These are phyloP conservation scores for Tanytarsus gracilentus DNA, from an alignment of 2,888 invertebrate species.

Conservation along the genomic window DNA sequence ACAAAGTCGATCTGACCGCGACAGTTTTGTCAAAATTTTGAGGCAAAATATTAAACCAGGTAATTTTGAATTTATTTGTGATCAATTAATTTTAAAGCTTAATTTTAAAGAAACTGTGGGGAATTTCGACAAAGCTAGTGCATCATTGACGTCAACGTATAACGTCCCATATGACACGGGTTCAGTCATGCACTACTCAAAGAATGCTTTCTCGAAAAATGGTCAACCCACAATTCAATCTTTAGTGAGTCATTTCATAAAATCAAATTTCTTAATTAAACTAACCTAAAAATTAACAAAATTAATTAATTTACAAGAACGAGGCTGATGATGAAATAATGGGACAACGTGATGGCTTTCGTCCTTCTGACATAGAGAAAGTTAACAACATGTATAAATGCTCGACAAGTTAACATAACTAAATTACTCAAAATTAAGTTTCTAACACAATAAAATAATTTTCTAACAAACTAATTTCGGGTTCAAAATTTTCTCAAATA, in stretches of 20 bases:
- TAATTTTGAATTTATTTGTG: too few species aligned
- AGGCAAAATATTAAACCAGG: constrained; percentile 39
- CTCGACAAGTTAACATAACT: too few species aligned
- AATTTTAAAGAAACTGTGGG: too few species aligned
- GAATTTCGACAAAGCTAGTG: too few species aligned
- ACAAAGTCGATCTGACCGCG: constrained; percentile 62
- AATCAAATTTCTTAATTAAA: too few species aligned
- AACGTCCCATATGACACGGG: constrained; percentile 56
- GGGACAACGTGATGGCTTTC: constrained; percentile 62
- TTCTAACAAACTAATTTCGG: background rate
- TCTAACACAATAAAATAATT: background rate
- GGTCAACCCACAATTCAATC: constrained; percentile 60
- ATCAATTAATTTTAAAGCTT: too few species aligned
- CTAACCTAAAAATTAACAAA: too few species aligned
- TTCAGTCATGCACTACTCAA: constrained; percentile 78
- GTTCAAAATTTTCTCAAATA: background rate
- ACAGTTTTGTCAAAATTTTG: constrained; percentile 52
- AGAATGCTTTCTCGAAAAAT: constrained; percentile 65
- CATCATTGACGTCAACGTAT: too few species aligned
- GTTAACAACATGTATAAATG: constrained; percentile 58
- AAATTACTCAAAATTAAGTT: too few species aligned
- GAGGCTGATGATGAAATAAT: constrained; percentile 37
- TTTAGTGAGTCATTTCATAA: constrained; percentile 46
- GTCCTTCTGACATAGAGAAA: constrained; percentile 57
- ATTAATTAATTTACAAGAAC: too few species aligned